Evolutionary conservation across 1,140 invertebrate genomes (phyloP).

Genomic region (Megathymus violae): DNA sequence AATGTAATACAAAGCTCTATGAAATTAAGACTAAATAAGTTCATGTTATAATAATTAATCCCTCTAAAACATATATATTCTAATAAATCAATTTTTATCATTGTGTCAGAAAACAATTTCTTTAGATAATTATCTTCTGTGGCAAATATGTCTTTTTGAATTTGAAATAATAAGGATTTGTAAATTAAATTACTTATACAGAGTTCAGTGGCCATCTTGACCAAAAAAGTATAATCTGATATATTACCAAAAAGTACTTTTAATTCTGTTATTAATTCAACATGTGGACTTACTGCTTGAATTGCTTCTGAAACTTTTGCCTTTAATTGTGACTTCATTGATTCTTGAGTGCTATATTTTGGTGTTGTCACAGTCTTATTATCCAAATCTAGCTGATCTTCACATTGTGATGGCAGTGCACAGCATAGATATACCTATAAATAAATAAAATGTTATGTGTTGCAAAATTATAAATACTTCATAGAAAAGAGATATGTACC

Average conservation of each 20-base stretch:
- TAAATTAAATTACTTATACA: constrained; percentile 61
- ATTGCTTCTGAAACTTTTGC: constrained; percentile 46
- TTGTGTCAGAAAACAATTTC: constrained; percentile 53
- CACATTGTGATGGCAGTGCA: constrained; percentile 30
- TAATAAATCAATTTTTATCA: constrained; percentile 69
- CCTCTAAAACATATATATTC: constrained; percentile 70
- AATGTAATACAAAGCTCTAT: constrained; percentile 65
- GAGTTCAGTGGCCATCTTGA: constrained; percentile 52
- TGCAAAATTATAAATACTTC: too few species aligned
- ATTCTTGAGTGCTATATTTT: constrained; percentile 57
- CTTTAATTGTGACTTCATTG: constrained; percentile 59
- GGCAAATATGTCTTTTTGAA: constrained; percentile 62
- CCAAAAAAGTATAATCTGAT: constrained; percentile 57
- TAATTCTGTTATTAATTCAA: constrained; percentile 46
- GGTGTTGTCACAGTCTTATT: constrained; percentile 16
- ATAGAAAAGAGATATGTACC: neutral
- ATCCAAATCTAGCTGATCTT: constrained; percentile 19
- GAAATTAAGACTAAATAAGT: constrained; percentile 62
- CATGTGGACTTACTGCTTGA: constrained; percentile 33
- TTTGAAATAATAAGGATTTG: constrained; percentile 60
- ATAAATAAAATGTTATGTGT: constrained; percentile 13
- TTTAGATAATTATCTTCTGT: constrained; percentile 47
- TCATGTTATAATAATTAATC: constrained; percentile 57
- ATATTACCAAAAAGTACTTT: constrained; percentile 62
- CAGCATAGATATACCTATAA: constrained; percentile 43